Percentiles rank a stretch among this genome's conserved stretches.
phyloP scores from a whole-genome alignment of 2,797 vertebrate genomes.

The Ibycter americanus region DNA sequence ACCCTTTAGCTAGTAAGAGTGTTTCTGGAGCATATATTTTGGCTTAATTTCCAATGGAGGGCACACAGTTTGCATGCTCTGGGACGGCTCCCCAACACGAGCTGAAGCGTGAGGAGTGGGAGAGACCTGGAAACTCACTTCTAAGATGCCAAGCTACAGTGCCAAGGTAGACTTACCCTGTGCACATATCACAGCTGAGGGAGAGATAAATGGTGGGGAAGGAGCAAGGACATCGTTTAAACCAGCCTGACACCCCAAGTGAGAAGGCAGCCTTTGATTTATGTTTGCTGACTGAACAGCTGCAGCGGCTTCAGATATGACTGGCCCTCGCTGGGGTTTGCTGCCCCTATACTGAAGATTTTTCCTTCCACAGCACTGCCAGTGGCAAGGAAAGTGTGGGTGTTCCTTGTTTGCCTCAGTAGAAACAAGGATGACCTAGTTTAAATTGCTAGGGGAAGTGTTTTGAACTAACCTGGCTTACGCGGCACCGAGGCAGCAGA shows the following conservation, averaged over 20 bases:
- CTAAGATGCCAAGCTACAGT: background rate
- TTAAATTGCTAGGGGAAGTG: background rate
- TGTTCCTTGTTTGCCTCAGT: background rate
- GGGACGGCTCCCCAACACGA: rapidly evolving
- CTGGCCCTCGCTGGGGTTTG: background rate
- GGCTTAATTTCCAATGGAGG: background rate
- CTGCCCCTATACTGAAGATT: background rate
- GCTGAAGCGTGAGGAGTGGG: background rate
- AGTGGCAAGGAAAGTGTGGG: background rate
- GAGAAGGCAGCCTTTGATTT: background rate
- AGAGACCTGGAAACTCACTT: background rate
- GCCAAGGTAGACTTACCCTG: background rate
- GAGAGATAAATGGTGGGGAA: background rate
- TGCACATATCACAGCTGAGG: background rate
- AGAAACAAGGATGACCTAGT: background rate
- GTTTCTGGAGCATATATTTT: background rate
- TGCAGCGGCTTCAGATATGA: background rate
- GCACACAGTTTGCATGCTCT: rapidly evolving
- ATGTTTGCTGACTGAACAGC: background rate
- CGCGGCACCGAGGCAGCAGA: background rate
- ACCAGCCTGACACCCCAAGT: background rate
- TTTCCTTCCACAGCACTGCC: background rate
- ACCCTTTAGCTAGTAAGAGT: background rate
- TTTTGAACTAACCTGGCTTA: background rate
- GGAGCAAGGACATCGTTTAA: background rate